A percentile compares a stretch with the other conserved stretches of the same genome.
These are phyloP conservation scores for Chionoecetes opilio DNA, from an alignment of 1,140 invertebrate species.

Conservation along the genomic window DNA sequence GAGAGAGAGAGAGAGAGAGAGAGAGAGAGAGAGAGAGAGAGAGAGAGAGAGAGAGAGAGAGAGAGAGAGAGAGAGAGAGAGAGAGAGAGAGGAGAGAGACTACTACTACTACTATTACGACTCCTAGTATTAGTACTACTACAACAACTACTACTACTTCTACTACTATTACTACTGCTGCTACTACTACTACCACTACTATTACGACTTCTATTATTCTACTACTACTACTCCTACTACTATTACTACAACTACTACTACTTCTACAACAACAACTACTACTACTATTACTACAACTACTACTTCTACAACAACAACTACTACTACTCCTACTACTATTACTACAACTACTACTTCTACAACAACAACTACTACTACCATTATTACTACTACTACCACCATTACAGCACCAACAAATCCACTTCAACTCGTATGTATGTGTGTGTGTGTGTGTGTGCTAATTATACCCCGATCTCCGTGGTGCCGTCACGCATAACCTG, in stretches of 20 bases:
- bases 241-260: background rate
- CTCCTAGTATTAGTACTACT: background rate
- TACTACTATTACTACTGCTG: background rate
- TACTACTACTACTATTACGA: background rate
- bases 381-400: no score
- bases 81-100: no score
- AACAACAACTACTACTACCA: no score
- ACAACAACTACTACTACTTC: background rate
- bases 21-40: conserved; percentile 17
- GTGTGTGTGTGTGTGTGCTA: background rate
- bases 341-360: no score
- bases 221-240: background rate
- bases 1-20: background rate
- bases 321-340: no score
- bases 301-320: no score
- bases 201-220: background rate
- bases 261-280: background rate
- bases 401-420: background rate
- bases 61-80: no score
- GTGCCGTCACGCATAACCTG: background rate
- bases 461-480: background rate
- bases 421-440: no score
- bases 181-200: background rate
- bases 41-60: no score
- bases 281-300: no score